Percentiles rank a stretch among this genome's conserved stretches.
Conservation (phyloP, 2,888 invertebrate species). For the Phyto melanocephala region DNA sequence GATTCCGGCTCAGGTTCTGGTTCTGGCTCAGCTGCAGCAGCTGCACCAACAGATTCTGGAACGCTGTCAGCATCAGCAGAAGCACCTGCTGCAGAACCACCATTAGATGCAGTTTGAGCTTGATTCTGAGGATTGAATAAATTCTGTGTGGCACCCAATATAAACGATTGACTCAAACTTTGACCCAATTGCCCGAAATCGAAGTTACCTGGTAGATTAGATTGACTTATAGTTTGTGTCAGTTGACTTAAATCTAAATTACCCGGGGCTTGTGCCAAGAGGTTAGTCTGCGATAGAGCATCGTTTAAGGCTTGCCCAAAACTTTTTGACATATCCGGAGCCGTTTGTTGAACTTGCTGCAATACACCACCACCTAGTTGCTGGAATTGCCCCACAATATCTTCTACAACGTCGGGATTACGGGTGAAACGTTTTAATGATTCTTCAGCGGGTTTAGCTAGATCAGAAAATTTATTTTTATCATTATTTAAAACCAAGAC, state of each 20-base stretch:
- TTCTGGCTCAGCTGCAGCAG: not conserved
- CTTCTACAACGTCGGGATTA: conserved; percentile 39
- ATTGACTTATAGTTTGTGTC: not conserved
- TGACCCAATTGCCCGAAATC: conserved; percentile 27
- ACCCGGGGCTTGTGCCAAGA: conserved; percentile 36
- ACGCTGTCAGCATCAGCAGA: not conserved
- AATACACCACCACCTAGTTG: conserved; percentile 1
- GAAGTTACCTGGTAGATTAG: not conserved
- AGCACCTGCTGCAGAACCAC: not conserved
- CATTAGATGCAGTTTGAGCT: not conserved
- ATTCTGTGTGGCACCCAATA: conserved; percentile 28
- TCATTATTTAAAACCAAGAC: conserved; percentile 74
- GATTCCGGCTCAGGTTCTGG: not conserved
- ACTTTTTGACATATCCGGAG: conserved; percentile 34
- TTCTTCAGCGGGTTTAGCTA: conserved; percentile 22
- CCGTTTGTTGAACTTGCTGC: conserved; percentile 22
- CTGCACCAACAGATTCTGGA: not conserved
- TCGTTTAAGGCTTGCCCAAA: conserved; percentile 36
- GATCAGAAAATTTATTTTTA: conserved; percentile 62
- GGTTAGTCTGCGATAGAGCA: conserved; percentile 11
- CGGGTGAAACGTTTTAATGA: conserved; percentile 45
- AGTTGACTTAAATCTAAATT: conserved; percentile 25
- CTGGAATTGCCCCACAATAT: conserved; percentile 17
- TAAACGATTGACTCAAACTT: conserved; percentile 20
- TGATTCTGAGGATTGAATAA: conserved; percentile 2